Evolutionary conservation across 2,797 vertebrate genomes (phyloP), one percentile per base, ranked within the genome.

Genomic region (Rallus crepitans): DNA sequence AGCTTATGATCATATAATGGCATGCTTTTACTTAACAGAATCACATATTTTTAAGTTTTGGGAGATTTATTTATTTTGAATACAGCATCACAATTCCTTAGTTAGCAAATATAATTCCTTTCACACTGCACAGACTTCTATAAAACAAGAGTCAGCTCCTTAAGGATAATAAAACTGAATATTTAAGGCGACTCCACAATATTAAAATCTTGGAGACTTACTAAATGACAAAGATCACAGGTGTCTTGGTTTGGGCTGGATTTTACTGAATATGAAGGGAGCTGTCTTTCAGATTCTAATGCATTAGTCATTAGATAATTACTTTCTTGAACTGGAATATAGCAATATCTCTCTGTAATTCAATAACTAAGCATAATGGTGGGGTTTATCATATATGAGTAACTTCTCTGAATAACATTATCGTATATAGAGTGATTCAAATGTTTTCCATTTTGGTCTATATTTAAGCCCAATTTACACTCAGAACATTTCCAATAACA

Each of bases 41-140:
- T 64, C 11, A 60, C 40, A 45, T 15, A 66, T 63, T 69, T 90
- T 94, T 87, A 82, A 87, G 53, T 77, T 61, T 77, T 28, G 30
- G n/a, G 57, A 82, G 33, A 85, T 81, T 20, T 80, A 39, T 80
- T 85, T 92, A 53, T 81, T 95, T 65, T 69, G 31, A 87, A 70
- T 64, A 27, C 23, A 82, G 57, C 42, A 45, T 23, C 9, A 30
- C 42, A 52, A 5, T n/a, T 78, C 47, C 33, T 79, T 45, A 37
- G 68, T 39, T 73, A 78, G 14, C 63, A 87, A 61, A 80, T 19
- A 57, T 19, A 68, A 80, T 77, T 47, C 52, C 53, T 30, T 56
- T 66, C 79, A 57, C 28, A 30, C 42, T 60, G 18, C 17, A 53
- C 24, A 71, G 65, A 9, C 60, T 57, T 87, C 48, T 75, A 18